Evolutionary conservation across 1,140 invertebrate genomes (phyloP), one percentile per base, ranked within the genome.

Genomic region (Caenorhabditis remanei): DNA sequence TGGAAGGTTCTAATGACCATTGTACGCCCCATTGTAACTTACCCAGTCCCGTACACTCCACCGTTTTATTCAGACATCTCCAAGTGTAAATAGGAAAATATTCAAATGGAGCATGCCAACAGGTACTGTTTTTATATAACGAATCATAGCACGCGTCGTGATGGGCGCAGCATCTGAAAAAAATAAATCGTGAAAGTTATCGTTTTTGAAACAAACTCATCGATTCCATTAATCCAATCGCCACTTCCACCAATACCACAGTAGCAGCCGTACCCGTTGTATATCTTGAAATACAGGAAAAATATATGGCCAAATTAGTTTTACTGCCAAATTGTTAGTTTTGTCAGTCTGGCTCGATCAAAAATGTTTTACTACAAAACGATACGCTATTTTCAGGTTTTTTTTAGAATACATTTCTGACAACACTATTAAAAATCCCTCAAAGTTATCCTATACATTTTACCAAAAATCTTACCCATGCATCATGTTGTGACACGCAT

Each of bases 231-330:
- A 1, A 58, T n/a, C 14, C 14, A n/a, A 0, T 58, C 3, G 6
- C 56, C 56, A 58, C 56, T 58, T n/a, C 56, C 56, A n/a, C 56
- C 56, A 58, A 58, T 58, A 19, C 56, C 56, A 58, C 56, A 58
- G n/a, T 58, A 58, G n/a, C 56, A 58, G 1, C 56, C 56, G 19
- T 8, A 58, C 6, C 56, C 56, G 56, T 58, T 58, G 56, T 58
- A 58, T 19, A 58, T 58, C 56, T 58, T 32, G 32, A 32, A 32
- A 32, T 32, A 32, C 32, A 32, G 0, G 32, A 32, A 32, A 32
- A 32, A 32, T 32, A 32, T 2, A 32, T 32, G 32, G 2, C 1
- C 0, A 32, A 19, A 53, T 13, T 4, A 53, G 50, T 53, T 2
- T 53, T 16, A 53, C 0, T 4, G 50, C n/a, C 3, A 7, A 19